A percentile compares a stretch with the other conserved stretches of the same genome.
phyloP scores from a whole-genome alignment of 2,797 vertebrate species.

The Fratercula arctica region DNA sequence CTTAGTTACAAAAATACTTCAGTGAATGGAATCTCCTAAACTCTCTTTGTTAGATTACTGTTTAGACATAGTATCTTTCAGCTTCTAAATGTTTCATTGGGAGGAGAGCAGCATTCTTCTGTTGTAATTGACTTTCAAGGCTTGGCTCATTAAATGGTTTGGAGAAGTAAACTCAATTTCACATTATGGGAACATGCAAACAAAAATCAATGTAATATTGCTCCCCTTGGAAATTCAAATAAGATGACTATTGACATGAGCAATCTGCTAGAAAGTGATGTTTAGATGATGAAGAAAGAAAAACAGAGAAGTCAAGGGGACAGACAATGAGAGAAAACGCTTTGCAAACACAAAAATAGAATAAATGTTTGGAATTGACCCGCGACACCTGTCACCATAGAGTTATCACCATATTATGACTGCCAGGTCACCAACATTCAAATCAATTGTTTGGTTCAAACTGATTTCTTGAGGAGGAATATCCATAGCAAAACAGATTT shows the following conservation, averaged over 20 bases:
- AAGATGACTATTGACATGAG: neutral
- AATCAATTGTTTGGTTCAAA: neutral
- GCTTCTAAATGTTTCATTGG: neutral
- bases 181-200: neutral
- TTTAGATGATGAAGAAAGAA: neutral
- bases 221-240: neutral
- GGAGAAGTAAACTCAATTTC: conserved; percentile 16
- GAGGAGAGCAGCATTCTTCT: neutral
- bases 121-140: neutral
- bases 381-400: neutral
- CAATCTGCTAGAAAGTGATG: neutral
- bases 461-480: neutral
- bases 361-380: neutral
- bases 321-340: neutral
- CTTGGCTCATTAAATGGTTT: neutral
- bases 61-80: neutral
- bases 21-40: neutral
- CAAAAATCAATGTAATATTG: conserved; percentile 8
- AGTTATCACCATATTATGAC: neutral
- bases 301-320: neutral
- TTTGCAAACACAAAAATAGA: neutral
- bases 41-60: neutral
- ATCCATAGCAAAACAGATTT: neutral
- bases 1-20: neutral
- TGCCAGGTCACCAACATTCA: neutral